Evolutionary conservation across 2,797 vertebrate species (phyloP).

Genomic region (Myiotriccus ornatus): DNA sequence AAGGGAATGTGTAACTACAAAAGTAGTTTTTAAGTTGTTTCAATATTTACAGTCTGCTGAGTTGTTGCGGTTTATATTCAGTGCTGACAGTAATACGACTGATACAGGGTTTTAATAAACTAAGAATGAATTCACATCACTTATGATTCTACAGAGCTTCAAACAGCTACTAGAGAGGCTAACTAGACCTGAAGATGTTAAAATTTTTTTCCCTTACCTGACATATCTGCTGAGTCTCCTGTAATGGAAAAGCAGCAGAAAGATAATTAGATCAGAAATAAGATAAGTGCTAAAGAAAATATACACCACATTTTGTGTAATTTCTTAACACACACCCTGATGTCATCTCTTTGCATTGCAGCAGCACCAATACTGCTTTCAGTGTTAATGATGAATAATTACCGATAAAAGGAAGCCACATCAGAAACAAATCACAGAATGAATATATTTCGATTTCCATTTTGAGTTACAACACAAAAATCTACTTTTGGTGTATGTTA

Average conservation of each 20-base stretch:
- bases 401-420: background rate
- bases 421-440: background rate
- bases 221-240: conserved; percentile 98
- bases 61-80: background rate
- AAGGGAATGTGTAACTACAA: background rate
- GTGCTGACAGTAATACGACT: conserved; percentile 17
- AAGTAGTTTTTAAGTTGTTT: background rate
- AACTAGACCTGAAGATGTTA: conserved; percentile 63
- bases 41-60: background rate
- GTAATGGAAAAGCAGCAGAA: conserved; percentile 76
- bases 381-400: background rate
- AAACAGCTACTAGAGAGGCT: conserved; percentile 6
- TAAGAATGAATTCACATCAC: conserved; percentile 17
- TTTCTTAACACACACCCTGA: conserved; percentile 34
- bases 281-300: conserved; percentile 44
- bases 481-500: background rate
- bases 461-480: background rate
- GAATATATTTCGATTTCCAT: background rate
- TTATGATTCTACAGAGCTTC: conserved; percentile 30
- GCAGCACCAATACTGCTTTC: background rate
- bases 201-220: conserved; percentile 85
- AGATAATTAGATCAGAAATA: conserved; percentile 71
- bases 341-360: background rate
- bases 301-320: conserved; percentile 44
- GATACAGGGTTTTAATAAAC: conserved; percentile 5